Base-by-base conservation (phyloP, 64 coral and sea anemone genomes). In the Acropora yongei region DNA sequence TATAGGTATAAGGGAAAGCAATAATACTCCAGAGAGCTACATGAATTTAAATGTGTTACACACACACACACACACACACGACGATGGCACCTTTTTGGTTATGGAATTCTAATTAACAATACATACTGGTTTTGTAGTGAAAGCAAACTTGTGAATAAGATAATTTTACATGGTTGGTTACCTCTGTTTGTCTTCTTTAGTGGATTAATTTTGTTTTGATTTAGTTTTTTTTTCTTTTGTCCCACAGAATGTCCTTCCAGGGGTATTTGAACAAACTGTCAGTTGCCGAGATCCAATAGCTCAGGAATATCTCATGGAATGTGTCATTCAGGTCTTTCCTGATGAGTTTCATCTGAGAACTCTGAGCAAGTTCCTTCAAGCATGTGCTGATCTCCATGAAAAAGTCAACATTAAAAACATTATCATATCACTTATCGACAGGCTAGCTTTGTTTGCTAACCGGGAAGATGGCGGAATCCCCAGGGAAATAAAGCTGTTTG, bases 241-340 rank as follows among this genome's bases (percentile, higher is more conserved):
- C 14, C 7, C 9, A 13, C 69, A 92, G 90, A 72, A 84, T 86
- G 90, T 92, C 78, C 90, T 92, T 17, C 90, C 90, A 58, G 90
- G 90, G 48, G 82, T 92, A 5, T 77, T 92, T 84, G 90, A 92
- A 77, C 90, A 92, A 78, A 92, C 82, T 67, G 82, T 92, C 6
- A 92, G 82, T 57, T 92, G 91, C 44, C 68, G 85, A 77, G 97
- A 98, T 74, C 78, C 97, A 84, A 98, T 98, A 63, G 97, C 97
- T 60, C 97, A 98, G 94, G 97, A 98, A 91, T 98, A 98, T 49
- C 89, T 98, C 10, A 98, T 98, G 97, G 97, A 98, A 74, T 98
- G 97, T 40, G 95, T 98, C 10, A 98, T 98, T 49, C 97, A 98
- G 79, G 97, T 99, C 18, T 99, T 99, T 78, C 97, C 97, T 55